Evolutionary conservation across 2,888 invertebrate species (phyloP), one percentile per base, ranked within the genome.

Genomic region (Euplagia quadripunctaria): DNA sequence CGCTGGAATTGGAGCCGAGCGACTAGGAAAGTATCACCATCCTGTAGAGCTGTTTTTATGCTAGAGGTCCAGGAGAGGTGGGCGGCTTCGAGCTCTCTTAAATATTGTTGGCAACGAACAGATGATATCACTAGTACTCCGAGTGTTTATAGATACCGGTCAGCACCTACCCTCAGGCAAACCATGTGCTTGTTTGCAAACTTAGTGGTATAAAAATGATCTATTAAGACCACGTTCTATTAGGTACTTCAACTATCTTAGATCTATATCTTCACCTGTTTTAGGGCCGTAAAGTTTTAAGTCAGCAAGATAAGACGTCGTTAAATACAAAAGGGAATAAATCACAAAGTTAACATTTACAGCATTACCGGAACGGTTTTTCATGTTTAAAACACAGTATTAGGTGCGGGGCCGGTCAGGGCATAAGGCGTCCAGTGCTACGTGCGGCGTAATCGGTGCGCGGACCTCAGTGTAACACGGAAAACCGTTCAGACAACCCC

Each of bases 401-500:
- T 93, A 94, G 94, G 91, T 90, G 89, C 87, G 88, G 90, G 90
- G 89, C 90, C 86, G 86, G 86, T 87, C 79, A 85, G 91, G 87
- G 91, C 91, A 87, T 64, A 75, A 69, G 72, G 67, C 69, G 92
- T 90, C 89, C 89, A 89, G 91, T 86, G 86, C 88, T 92, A 94
- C 94, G 95, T 94, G 94, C 90, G 91, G 90, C 89, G 93, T 94
- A 94, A 95, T 94, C 94, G 94, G 88, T 86, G 90, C 92, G 91
- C 92, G 93, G 94, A 92, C 94, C 92, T 92, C 94, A 91, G 90
- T 88, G 91, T 89, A 94, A 96, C 96, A 95, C 94, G 96, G 94
- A 96, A 96, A 96, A 96, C 94, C 96, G 91, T 96, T 96, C 96
- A 95, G 95, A 93, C 93, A 84, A 88, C 92, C 91, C 88, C 92